Conservation (phyloP, 2,113 vertebrate species). For the Nibea coibor region DNA sequence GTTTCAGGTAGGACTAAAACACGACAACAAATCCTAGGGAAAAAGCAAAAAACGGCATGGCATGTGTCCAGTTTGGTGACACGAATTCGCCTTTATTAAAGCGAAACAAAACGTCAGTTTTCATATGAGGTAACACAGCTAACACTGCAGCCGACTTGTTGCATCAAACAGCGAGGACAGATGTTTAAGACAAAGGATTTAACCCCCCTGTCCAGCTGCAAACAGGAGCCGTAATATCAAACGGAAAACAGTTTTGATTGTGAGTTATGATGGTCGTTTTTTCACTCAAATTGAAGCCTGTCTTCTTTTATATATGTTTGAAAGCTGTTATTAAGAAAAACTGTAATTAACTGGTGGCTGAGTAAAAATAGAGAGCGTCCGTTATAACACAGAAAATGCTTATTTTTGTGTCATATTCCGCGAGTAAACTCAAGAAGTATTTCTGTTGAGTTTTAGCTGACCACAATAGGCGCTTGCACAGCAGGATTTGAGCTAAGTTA, state of each 20-base stretch:
- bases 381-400: background rate
- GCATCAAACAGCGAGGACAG: slow-evolving; percentile 71
- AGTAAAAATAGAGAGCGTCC: slow-evolving; percentile 48
- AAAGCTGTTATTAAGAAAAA: slow-evolving; percentile 73
- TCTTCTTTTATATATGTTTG: slow-evolving; percentile 39
- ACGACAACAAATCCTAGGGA: background rate
- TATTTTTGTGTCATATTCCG: background rate
- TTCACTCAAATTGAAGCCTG: slow-evolving; percentile 22
- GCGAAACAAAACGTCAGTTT: background rate
- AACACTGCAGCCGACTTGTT: slow-evolving; percentile 31
- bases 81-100: background rate
- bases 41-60: background rate
- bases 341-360: slow-evolving; percentile 69
- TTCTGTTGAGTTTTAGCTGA: background rate
- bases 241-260: background rate
- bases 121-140: background rate
- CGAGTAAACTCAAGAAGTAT: background rate
- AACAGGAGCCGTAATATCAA: slow-evolving; percentile 34
- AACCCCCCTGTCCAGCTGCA: slow-evolving; percentile 60
- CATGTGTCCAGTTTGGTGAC: background rate
- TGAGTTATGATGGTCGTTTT: background rate
- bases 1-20: slow-evolving; percentile 12
- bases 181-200: slow-evolving; percentile 82
- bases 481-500: slow-evolving; percentile 37
- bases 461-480: slow-evolving; percentile 10